Evolutionary conservation across 2,888 invertebrate species (phyloP).

Genomic region (Drosophila kanekoi): DNA sequence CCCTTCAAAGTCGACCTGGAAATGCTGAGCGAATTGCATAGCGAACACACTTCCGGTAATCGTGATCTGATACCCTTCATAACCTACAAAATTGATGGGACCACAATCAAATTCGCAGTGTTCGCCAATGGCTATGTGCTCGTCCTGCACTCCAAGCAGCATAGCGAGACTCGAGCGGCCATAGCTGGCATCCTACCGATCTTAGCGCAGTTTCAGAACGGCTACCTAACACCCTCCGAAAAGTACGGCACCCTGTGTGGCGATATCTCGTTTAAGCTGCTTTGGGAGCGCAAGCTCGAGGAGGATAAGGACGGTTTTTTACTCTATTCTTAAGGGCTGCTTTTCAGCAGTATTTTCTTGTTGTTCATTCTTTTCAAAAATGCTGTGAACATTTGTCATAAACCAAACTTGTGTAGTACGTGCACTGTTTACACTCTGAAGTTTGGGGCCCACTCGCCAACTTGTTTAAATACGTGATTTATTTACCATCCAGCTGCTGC

Average conservation of each 20-base stretch:
- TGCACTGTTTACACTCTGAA: conserved; percentile 72
- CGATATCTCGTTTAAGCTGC: conserved; percentile 56
- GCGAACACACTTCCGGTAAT: conserved; percentile 35
- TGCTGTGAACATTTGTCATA: conserved; percentile 74
- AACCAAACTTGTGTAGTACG: conserved; percentile 75
- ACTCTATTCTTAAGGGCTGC: conserved; percentile 45
- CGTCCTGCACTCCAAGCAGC: conserved; percentile 51
- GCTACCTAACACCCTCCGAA: conserved; percentile 45
- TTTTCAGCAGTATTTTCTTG: not conserved
- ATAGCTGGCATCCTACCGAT: conserved; percentile 59
- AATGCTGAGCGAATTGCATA: conserved; percentile 33
- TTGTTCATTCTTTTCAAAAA: conserved; percentile 25
- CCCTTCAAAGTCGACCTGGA: conserved; percentile 62
- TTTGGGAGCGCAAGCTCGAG: conserved; percentile 66
- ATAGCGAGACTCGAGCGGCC: conserved; percentile 53
- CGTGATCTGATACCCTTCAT: conserved; percentile 48
- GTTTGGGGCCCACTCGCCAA: conserved; percentile 62
- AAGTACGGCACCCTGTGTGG: conserved; percentile 26
- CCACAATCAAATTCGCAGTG: conserved; percentile 50
- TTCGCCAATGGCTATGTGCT: conserved; percentile 63
- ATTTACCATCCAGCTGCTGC: conserved; percentile 68
- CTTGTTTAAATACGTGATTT: conserved; percentile 80
- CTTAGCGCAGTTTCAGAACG: conserved; percentile 47
- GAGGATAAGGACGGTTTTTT: conserved; percentile 54
- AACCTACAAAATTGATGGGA: conserved; percentile 47